phyloP scores from a whole-genome alignment of 2,113 vertebrate genomes.

The Hydrolagus affinis region DNA sequence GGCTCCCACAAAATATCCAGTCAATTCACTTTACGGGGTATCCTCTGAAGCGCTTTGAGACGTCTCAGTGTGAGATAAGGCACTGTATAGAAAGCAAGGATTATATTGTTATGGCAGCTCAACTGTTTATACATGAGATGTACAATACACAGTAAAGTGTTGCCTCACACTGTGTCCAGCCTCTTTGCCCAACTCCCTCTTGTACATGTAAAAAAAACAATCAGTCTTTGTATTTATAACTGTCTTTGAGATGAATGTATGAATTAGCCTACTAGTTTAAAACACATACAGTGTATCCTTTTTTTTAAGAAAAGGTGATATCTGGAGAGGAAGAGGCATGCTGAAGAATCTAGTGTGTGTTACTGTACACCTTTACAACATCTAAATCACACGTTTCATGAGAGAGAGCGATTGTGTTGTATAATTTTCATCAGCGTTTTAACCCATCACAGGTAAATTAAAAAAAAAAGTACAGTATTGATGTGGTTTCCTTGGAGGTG shows the following conservation, averaged over 20 bases:
- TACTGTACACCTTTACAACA: neutral
- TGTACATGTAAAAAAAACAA: neutral
- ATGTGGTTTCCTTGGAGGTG: neutral
- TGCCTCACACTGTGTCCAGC: conserved; percentile 9
- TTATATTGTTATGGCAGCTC: neutral
- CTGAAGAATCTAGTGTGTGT: neutral
- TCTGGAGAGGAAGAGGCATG: neutral
- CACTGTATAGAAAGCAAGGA: too few species aligned
- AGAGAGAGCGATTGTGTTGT: conserved; percentile 16
- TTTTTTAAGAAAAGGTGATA: neutral
- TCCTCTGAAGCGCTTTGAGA: too few species aligned
- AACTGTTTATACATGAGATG: neutral
- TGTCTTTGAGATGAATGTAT: neutral
- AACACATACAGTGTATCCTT: neutral
- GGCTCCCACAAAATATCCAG: too few species aligned
- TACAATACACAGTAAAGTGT: neutral
- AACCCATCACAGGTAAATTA: neutral
- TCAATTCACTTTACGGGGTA: too few species aligned
- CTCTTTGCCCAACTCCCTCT: neutral
- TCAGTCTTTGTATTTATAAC: conserved; percentile 25
- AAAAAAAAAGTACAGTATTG: conserved; percentile 20
- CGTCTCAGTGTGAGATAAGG: too few species aligned
- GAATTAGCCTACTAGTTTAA: neutral
- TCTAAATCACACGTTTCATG: neutral
- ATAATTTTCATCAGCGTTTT: conserved; percentile 15